Conservation (phyloP, 2,797 vertebrate genomes). For the Sparus aurata region DNA sequence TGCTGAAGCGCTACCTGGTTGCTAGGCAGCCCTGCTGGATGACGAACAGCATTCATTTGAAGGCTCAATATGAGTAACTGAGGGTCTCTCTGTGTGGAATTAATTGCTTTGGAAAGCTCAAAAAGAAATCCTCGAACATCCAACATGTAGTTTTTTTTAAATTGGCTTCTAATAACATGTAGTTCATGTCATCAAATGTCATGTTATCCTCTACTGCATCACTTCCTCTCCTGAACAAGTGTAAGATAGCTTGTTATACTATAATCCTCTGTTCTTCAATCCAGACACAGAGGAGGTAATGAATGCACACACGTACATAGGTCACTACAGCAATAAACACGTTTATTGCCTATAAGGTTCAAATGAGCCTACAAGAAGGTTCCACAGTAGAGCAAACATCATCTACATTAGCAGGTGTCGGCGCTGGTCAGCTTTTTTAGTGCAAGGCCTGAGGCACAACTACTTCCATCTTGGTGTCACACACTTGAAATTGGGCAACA, state of each 20-base stretch:
- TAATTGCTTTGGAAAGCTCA: constrained; percentile 66
- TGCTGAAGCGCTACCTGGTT: constrained; percentile 71
- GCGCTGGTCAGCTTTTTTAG: constrained; percentile 1
- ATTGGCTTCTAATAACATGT: neutral
- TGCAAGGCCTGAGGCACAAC: constrained; percentile 7
- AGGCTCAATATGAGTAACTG: constrained; percentile 45
- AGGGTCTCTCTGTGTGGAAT: constrained; percentile 35
- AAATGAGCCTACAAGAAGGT: constrained; percentile 27
- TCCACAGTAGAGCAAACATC: constrained; percentile 13
- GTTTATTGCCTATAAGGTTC: constrained; percentile 28
- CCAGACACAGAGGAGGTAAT: constrained; percentile 1
- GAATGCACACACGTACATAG: constrained; percentile 11
- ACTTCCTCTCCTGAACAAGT: constrained; percentile 8
- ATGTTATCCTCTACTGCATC: neutral
- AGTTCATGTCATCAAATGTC: constrained; percentile 7
- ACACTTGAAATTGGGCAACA: neutral
- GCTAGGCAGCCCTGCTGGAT: constrained; percentile 71
- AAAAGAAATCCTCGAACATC: constrained; percentile 39
- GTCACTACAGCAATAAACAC: constrained; percentile 23
- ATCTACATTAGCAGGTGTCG: neutral
- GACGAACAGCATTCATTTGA: constrained; percentile 52
- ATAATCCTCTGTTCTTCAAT: constrained; percentile 19
- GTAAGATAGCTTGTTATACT: neutral
- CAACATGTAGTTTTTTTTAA: constrained; percentile 16
- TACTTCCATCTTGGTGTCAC: constrained; percentile 25